Conservation (phyloP, 1,140 invertebrate species). For the Drosophila eugracilis region DNA sequence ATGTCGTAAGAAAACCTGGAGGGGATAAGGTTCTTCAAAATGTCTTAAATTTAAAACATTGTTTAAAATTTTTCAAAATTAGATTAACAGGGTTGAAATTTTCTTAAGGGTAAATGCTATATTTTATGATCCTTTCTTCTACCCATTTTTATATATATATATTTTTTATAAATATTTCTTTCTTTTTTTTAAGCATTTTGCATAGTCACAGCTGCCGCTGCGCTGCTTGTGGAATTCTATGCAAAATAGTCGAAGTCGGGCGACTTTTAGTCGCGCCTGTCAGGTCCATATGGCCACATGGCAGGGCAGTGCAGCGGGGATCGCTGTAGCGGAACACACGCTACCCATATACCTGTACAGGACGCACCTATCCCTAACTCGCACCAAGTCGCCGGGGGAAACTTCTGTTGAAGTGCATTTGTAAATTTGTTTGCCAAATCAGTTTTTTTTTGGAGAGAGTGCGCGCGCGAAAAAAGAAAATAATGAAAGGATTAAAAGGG, state of each 20-base stretch:
- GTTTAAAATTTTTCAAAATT: neutral
- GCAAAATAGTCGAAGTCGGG: constrained; percentile 50
- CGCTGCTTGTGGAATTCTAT: constrained; percentile 20
- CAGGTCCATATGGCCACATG: constrained; percentile 29
- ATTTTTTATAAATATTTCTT: constrained; percentile 10
- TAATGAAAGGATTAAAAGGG: neutral
- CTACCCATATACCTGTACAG: constrained; percentile 20
- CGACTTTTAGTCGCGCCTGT: constrained; percentile 1
- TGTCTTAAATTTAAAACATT: too few relatives aligned
- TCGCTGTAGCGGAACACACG: constrained; percentile 50
- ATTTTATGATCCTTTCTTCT: neutral
- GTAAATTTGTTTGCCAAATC: constrained; percentile 73
- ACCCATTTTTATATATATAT: neutral
- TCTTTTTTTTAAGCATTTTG: constrained; percentile 29
- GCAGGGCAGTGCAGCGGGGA: constrained; percentile 14
- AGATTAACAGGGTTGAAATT: neutral
- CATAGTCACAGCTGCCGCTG: constrained; percentile 51
- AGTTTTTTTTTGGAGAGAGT: too few relatives aligned
- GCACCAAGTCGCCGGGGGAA: neutral
- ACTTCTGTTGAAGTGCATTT: constrained; percentile 39
- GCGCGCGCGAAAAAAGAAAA: constrained; percentile 11
- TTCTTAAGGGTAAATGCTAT: neutral
- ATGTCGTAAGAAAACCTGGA: too few relatives aligned
- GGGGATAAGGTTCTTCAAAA: too few relatives aligned
- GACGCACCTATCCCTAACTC: constrained; percentile 12